phyloP scores from a whole-genome alignment of 2,888 invertebrate genomes.

The Melitaea athalia region DNA sequence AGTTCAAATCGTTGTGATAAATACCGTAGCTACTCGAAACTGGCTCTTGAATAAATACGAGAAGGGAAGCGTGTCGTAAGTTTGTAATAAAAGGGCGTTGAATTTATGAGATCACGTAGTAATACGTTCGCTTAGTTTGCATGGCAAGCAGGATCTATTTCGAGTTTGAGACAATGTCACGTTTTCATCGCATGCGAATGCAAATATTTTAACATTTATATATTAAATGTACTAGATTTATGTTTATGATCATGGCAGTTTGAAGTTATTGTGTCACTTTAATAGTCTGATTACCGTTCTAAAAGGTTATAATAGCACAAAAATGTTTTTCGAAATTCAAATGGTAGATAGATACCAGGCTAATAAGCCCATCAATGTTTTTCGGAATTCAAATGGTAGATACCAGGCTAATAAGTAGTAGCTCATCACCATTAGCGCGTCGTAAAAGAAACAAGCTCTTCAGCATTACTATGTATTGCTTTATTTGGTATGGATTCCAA shows the following conservation, averaged over 20 bases:
- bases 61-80: constrained; percentile 23
- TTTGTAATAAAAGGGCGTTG: constrained; percentile 29
- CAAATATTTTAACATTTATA: constrained; percentile 20
- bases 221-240: not conserved
- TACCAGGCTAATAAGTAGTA: too few relatives aligned
- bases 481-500: not conserved
- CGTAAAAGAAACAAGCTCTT: not conserved
- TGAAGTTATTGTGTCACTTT: too few relatives aligned
- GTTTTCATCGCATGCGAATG: constrained; percentile 29
- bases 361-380: too few relatives aligned
- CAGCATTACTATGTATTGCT: too few relatives aligned
- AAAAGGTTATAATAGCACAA: too few relatives aligned
- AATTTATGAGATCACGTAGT: constrained; percentile 34
- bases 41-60: constrained; percentile 19
- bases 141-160: constrained; percentile 30
- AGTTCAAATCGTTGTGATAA: not conserved
- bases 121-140: constrained; percentile 33
- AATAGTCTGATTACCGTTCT: too few relatives aligned
- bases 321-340: too few relatives aligned
- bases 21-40: constrained; percentile 9
- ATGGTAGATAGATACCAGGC: too few relatives aligned
- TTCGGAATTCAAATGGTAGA: too few relatives aligned
- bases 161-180: constrained; percentile 33
- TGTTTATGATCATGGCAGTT: not conserved
- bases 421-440: not conserved